Evolutionary conservation across 2,797 vertebrate genomes (phyloP).

Genomic region (Hippoglossus hippoglossus): DNA sequence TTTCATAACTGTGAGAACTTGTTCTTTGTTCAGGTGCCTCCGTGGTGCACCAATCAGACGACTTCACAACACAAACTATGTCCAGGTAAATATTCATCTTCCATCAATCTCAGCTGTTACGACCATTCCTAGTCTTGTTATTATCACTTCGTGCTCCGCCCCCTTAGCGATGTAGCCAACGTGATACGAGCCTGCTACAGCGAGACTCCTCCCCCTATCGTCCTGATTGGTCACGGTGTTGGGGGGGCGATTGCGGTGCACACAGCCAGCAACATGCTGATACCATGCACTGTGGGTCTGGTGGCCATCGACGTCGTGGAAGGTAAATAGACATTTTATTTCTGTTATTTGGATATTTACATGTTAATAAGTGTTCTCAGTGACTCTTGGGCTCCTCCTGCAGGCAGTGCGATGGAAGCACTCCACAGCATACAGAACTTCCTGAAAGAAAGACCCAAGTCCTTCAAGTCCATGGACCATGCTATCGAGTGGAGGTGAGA

Average conservation of each 20-base stretch:
- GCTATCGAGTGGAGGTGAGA: constrained; percentile 81
- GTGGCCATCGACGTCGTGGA: constrained; percentile 79
- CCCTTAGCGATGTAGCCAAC: constrained; percentile 74
- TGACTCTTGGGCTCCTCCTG: not conserved
- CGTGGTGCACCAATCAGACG: constrained; percentile 70
- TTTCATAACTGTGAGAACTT: not conserved
- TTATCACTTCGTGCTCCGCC: not conserved
- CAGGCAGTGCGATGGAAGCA: constrained; percentile 77
- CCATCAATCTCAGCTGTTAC: too few species aligned
- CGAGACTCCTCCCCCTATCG: constrained; percentile 70
- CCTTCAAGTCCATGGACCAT: constrained; percentile 80
- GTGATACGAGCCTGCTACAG: constrained; percentile 75
- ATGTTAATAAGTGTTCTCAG: not conserved
- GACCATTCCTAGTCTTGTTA: not conserved
- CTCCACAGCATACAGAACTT: constrained; percentile 82
- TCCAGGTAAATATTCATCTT: constrained; percentile 60
- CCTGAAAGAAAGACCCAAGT: constrained; percentile 76
- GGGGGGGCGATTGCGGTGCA: constrained; percentile 78
- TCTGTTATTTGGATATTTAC: not conserved
- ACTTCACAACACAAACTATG: constrained; percentile 79
- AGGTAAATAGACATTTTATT: constrained; percentile 44
- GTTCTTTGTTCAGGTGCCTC: constrained; percentile 57
- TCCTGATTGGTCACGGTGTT: constrained; percentile 78
- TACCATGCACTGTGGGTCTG: constrained; percentile 70
- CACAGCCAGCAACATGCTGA: constrained; percentile 56